Evolutionary conservation across 2,113 vertebrate species (phyloP).

Genomic region (Triplophysa tibetana): DNA sequence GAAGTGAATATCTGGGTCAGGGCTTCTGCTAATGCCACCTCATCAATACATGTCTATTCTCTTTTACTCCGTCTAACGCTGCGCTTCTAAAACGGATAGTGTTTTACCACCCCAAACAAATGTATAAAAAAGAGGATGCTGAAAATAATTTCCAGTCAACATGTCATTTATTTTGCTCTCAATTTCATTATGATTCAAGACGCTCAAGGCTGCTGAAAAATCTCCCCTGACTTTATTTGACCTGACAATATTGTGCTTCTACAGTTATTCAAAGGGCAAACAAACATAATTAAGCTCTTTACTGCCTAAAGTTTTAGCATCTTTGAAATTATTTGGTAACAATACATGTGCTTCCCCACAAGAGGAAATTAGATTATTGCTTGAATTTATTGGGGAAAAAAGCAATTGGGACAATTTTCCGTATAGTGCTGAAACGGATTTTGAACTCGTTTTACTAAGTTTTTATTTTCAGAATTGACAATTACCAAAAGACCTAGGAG

Average conservation of each 20-base stretch:
- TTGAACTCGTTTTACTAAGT: background rate
- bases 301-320: background rate
- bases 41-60: constrained; percentile 43
- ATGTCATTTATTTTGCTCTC: background rate
- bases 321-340: background rate
- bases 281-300: background rate
- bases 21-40: constrained; percentile 35
- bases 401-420: background rate
- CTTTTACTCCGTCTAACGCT: constrained; percentile 9
- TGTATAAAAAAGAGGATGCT: background rate
- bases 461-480: background rate
- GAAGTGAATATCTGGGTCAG: constrained; percentile 58
- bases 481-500: background rate
- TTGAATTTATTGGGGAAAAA: background rate
- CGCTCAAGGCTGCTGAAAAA: background rate
- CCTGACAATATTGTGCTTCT: constrained; percentile 9
- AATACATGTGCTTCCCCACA: background rate
- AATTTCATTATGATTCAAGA: constrained; percentile 6
- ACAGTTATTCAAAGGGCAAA: background rate
- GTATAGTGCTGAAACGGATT: background rate
- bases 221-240: constrained; percentile 6
- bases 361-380: background rate
- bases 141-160: constrained; percentile 1
- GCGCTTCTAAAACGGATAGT: constrained; percentile 13
- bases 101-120: background rate